Percentiles rank a stretch among this genome's conserved stretches.
Conservation (phyloP, 2,888 invertebrate genomes). For the Ypsolopha sequella region DNA sequence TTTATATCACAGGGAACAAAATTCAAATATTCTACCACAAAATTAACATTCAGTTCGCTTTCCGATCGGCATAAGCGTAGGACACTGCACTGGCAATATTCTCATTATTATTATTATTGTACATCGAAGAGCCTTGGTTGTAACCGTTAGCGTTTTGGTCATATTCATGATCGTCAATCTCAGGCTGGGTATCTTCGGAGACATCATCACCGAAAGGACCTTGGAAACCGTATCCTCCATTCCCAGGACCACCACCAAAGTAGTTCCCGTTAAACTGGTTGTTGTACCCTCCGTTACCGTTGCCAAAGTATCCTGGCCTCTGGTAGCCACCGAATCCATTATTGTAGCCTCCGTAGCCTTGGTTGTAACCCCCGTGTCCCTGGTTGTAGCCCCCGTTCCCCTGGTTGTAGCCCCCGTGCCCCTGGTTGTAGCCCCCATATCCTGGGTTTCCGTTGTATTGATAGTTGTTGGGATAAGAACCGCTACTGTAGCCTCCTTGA, state of each 20-base stretch:
- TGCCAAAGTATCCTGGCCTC: conserved; percentile 33
- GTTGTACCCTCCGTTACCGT: conserved; percentile 39
- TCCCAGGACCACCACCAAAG: conserved; percentile 18
- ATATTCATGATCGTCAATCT: conserved; percentile 11
- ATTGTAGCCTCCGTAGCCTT: conserved; percentile 19
- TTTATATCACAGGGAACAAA: background rate
- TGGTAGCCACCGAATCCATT: conserved; percentile 17
- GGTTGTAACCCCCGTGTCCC: conserved; percentile 11
- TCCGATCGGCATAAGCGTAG: conserved; percentile 13
- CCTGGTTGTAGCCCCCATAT: conserved; percentile 10
- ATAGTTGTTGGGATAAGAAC: conserved; percentile 39
- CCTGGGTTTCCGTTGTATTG: conserved; percentile 20
- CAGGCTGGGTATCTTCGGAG: conserved; percentile 14
- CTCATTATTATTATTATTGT: conserved; percentile 6
- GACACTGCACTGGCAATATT: conserved; percentile 11
- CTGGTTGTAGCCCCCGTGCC: conserved; percentile 18
- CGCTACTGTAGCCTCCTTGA: conserved; percentile 34
- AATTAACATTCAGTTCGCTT: background rate
- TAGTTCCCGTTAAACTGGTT: conserved; percentile 58
- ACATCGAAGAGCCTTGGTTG: conserved; percentile 5
- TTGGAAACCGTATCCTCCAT: conserved; percentile 22
- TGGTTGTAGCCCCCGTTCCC: conserved; percentile 17
- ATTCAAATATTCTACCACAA: background rate
- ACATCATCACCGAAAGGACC: conserved; percentile 27
- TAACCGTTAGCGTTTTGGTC: background rate